These are phyloP conservation scores for Synanthedon andrenaeformis DNA, from an alignment of 2,888 invertebrate species.

Conservation along the genomic window DNA sequence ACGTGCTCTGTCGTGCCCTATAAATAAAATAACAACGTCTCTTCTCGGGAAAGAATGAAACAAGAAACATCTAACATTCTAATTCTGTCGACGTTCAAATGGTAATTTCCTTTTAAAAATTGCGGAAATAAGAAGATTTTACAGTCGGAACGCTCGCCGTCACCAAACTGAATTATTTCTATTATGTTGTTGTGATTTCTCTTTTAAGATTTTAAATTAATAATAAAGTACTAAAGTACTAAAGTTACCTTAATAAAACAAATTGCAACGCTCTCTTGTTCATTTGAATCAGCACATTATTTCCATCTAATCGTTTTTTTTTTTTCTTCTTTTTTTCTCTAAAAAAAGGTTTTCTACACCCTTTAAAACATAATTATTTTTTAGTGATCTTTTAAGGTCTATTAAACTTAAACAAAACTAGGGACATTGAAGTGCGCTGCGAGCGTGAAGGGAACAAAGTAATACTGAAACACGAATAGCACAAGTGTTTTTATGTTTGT, in stretches of 20 bases:
- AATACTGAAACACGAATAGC: too few species aligned
- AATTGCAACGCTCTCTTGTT: not conserved
- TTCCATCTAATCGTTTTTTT: too few species aligned
- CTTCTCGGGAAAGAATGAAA: conserved; percentile 1
- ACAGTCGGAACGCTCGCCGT: conserved; percentile 5
- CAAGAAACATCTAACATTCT: conserved; percentile 4
- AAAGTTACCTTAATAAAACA: not conserved
- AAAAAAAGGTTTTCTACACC: too few species aligned
- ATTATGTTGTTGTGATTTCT: not conserved
- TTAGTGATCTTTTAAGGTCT: too few species aligned
- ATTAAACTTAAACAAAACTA: too few species aligned
- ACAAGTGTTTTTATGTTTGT: too few species aligned
- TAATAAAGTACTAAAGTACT: not conserved
- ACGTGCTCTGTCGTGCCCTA: not conserved
- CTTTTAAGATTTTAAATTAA: not conserved
- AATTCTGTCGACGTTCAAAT: conserved; percentile 4
- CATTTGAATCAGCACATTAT: too few species aligned
- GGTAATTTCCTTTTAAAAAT: conserved; percentile 8
- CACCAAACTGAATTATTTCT: conserved; percentile 2
- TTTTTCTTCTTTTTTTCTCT: too few species aligned
- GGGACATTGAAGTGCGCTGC: too few species aligned
- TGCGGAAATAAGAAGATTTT: conserved; percentile 12
- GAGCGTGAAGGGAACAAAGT: too few species aligned
- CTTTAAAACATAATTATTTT: too few species aligned
- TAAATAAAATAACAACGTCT: not conserved